Percentiles rank a stretch among this genome's conserved stretches.
Evolutionary conservation across 2,113 vertebrate species (phyloP).

Genomic region (Rhea americana): DNA sequence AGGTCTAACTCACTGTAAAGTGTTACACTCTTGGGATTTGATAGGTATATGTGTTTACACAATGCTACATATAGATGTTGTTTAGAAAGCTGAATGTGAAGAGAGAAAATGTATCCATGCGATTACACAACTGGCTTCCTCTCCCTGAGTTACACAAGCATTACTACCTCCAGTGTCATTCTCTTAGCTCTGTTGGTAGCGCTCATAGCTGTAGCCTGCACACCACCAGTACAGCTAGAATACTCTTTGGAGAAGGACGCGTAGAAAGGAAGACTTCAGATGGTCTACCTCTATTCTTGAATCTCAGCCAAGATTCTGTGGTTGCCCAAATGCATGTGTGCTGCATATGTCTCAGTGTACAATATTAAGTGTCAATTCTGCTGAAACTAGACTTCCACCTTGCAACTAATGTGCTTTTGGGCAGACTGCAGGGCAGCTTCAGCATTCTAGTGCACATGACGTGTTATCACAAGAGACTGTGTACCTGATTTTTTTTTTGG

Average conservation of each 20-base stretch:
- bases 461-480: not conserved
- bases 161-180: too few species aligned
- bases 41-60: not conserved
- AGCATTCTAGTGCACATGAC: not conserved
- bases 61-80: rapidly evolving
- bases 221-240: too few species aligned
- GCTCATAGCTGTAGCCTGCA: too few species aligned
- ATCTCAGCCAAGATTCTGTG: not conserved
- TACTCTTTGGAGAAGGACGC: not conserved
- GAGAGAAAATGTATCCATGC: not conserved
- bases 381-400: not conserved
- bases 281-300: not conserved
- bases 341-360: not conserved
- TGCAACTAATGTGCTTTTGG: not conserved
- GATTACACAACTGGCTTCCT: not conserved
- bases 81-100: not conserved
- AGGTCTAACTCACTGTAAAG: not conserved
- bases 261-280: not conserved
- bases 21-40: not conserved
- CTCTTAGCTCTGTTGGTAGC: too few species aligned
- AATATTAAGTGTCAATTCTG: not conserved
- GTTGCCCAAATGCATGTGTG: rapidly evolving
- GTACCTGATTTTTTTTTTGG: not conserved
- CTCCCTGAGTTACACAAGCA: too few species aligned
- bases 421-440: not conserved